phyloP scores from a whole-genome alignment of 2,888 invertebrate species.

The Melieria crassipennis region DNA sequence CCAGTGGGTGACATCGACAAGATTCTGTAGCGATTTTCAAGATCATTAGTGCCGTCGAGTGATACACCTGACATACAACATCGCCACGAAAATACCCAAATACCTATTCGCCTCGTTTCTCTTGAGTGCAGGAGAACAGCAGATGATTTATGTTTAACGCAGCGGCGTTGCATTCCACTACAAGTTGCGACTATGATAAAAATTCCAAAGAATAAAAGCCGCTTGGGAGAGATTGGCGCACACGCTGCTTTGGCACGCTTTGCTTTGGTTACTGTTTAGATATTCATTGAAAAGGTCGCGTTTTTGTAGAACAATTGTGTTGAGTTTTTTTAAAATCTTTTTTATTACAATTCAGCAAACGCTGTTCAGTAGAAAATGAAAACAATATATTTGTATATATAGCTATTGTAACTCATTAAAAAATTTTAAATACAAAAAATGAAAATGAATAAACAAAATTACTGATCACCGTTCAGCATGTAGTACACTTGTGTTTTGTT shows the following conservation, averaged over 20 bases:
- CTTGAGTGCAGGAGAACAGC: no score
- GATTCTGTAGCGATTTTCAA: no score
- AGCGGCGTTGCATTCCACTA: background rate
- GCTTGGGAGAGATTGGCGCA: no score
- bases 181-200: background rate
- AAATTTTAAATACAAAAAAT: background rate
- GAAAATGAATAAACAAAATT: background rate
- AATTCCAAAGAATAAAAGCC: no score
- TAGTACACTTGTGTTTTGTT: background rate
- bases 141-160: no score
- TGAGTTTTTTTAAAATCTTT: background rate
- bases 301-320: background rate
- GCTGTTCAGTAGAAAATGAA: background rate
- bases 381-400: background rate
- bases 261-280: background rate
- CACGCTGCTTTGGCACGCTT: no score
- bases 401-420: background rate
- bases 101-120: no score
- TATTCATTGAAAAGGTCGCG: background rate
- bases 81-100: no score
- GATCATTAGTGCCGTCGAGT: no score
- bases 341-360: slow-evolving; percentile 4
- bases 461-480: background rate
- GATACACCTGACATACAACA: no score
- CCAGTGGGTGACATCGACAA: no score